phyloP scores from a whole-genome alignment of 1,140 invertebrate genomes.

The Heliconius hewitsoni region DNA sequence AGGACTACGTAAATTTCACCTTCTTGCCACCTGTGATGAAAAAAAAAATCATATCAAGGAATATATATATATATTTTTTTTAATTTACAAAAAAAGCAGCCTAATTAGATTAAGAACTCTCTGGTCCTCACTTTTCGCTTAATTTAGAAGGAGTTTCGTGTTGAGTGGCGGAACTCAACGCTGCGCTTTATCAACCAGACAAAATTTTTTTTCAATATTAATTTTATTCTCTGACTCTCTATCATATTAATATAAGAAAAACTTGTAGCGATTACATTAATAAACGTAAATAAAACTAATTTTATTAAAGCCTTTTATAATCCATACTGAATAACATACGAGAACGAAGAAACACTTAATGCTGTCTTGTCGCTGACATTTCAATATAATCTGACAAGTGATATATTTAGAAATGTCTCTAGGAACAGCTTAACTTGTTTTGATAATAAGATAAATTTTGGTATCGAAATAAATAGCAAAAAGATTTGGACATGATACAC shows the following conservation, averaged over 20 bases:
- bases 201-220: no score
- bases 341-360: constrained; percentile 35
- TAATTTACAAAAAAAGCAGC: no score
- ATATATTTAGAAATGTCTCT: constrained; percentile 41
- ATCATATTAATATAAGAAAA: no score
- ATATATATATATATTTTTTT: no score
- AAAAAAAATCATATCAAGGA: neutral
- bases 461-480: constrained; percentile 21
- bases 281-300: neutral
- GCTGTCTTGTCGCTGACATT: constrained; percentile 36
- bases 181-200: no score
- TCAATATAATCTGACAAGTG: constrained; percentile 44
- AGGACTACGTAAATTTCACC: constrained; percentile 57
- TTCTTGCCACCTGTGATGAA: constrained; percentile 59
- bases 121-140: no score
- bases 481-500: neutral
- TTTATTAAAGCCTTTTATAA: neutral
- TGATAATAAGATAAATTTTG: constrained; percentile 34
- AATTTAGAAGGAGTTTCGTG: no score
- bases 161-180: no score
- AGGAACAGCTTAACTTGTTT: constrained; percentile 39
- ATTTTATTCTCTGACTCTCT: no score
- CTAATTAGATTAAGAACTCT: no score
- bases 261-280: neutral
- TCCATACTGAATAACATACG: neutral